Evolutionary conservation across 2,113 vertebrate genomes (phyloP).

Genomic region (Cinclus mexicanus): DNA sequence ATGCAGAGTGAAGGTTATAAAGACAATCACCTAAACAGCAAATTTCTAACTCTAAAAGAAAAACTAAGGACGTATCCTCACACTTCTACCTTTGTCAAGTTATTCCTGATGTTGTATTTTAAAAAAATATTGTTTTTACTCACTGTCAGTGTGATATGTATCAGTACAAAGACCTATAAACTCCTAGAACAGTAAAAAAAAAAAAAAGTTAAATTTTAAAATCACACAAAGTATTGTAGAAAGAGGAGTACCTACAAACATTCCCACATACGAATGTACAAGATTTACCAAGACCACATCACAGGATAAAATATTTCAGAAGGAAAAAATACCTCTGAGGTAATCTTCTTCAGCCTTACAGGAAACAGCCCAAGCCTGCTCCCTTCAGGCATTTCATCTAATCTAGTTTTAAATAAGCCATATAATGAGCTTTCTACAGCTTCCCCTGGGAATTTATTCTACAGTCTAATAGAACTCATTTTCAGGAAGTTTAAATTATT

Average conservation of each 20-base stretch:
- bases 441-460: slow-evolving; percentile 27
- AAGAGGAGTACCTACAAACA: background rate
- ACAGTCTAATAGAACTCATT: slow-evolving; percentile 29
- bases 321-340: background rate
- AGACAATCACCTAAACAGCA: background rate
- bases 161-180: background rate
- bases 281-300: background rate
- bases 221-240: background rate
- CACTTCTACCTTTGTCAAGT: background rate
- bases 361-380: slow-evolving; percentile 20
- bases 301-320: slow-evolving; percentile 11
- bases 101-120: background rate
- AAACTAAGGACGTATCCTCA: background rate
- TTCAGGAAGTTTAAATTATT: slow-evolving; percentile 54
- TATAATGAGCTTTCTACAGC: slow-evolving; percentile 52
- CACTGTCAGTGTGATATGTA: background rate
- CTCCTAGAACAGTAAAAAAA: background rate
- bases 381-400: slow-evolving; percentile 49
- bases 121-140: background rate
- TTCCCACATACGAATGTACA: background rate
- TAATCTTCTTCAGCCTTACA: slow-evolving; percentile 21
- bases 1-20: background rate
- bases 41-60: background rate
- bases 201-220: background rate
- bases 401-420: slow-evolving; percentile 61